Conservation (phyloP, 1,140 invertebrate species). For the Hestina assimilis region DNA sequence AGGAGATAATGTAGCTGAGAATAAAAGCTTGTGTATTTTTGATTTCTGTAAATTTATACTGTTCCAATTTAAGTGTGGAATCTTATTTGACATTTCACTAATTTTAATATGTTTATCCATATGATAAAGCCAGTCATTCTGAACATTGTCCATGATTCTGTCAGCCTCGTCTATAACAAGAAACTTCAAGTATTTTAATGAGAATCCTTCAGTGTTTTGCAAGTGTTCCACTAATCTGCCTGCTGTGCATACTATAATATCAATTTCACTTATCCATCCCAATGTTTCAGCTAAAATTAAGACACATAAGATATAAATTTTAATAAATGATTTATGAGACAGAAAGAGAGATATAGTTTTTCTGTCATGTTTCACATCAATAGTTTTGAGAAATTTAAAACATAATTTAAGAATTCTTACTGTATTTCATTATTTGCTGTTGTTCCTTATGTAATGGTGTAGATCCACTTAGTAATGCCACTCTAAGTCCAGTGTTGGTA, state of each 20-base stretch:
- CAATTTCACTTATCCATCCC: slow-evolving; percentile 81
- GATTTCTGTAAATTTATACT: slow-evolving; percentile 67
- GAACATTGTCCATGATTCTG: slow-evolving; percentile 92
- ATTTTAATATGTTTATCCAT: slow-evolving; percentile 80
- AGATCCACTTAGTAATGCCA: slow-evolving; percentile 86
- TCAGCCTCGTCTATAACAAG: slow-evolving; percentile 98
- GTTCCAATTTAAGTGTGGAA: slow-evolving; percentile 67
- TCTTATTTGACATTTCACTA: slow-evolving; percentile 60
- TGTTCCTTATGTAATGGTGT: slow-evolving; percentile 88
- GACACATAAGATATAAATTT: no score
- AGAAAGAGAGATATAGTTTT: no score
- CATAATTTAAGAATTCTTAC: slow-evolving; percentile 57
- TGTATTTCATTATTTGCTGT: slow-evolving; percentile 83
- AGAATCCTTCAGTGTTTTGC: slow-evolving; percentile 91
- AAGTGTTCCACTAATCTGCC: slow-evolving; percentile 96
- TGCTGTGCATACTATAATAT: slow-evolving; percentile 96
- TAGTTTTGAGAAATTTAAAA: slow-evolving; percentile 61
- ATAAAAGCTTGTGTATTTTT: slow-evolving; percentile 93
- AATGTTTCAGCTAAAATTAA: slow-evolving; percentile 65
- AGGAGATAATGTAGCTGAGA: slow-evolving; percentile 97
- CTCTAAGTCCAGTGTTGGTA: slow-evolving; percentile 84
- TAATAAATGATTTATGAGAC: no score
- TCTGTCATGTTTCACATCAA: slow-evolving; percentile 68
- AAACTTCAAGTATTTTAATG: slow-evolving; percentile 87
- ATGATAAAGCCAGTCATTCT: slow-evolving; percentile 93